phyloP scores from a whole-genome alignment of 1,140 invertebrate genomes.

The Panagrolaimus sp. region DNA sequence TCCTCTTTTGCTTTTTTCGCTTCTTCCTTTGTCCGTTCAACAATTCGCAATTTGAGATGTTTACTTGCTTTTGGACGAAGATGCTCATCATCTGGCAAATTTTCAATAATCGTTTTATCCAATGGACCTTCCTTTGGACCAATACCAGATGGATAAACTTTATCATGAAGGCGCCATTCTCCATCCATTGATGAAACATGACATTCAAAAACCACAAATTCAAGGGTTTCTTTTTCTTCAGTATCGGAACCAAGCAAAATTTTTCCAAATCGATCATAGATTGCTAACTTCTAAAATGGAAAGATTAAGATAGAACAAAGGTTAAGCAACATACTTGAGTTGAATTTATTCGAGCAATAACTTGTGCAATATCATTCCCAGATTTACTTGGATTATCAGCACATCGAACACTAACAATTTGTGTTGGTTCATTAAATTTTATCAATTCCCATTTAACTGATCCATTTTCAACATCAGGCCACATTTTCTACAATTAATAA shows the following conservation, averaged over 20 bases:
- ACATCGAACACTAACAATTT: conserved; percentile 68
- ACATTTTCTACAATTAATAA: conserved; percentile 71
- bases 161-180: conserved; percentile 83
- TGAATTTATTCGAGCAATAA: conserved; percentile 89
- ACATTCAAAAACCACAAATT: conserved; percentile 95
- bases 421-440: conserved; percentile 77
- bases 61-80: not conserved
- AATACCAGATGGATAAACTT: conserved; percentile 81
- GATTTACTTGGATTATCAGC: conserved; percentile 53
- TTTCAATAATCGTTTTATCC: not conserved
- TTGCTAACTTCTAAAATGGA: conserved; percentile 72
- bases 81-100: not conserved
- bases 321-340: conserved; percentile 69
- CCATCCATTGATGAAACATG: conserved; percentile 84
- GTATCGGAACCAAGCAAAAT: conserved; percentile 86
- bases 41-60: not conserved
- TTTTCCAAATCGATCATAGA: conserved; percentile 92
- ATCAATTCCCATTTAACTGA: conserved; percentile 85
- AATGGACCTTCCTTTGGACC: conserved; percentile 9
- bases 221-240: conserved; percentile 76
- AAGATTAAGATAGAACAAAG: conserved; percentile 8
- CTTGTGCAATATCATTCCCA: conserved; percentile 72
- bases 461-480: conserved; percentile 73
- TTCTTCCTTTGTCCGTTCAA: not conserved
- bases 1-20: not conserved